A percentile compares a stretch with the other conserved stretches of the same genome.
These are phyloP conservation scores for Neolamprologus longior DNA, from an alignment of 2,113 vertebrate genomes.

Conservation along the genomic window DNA sequence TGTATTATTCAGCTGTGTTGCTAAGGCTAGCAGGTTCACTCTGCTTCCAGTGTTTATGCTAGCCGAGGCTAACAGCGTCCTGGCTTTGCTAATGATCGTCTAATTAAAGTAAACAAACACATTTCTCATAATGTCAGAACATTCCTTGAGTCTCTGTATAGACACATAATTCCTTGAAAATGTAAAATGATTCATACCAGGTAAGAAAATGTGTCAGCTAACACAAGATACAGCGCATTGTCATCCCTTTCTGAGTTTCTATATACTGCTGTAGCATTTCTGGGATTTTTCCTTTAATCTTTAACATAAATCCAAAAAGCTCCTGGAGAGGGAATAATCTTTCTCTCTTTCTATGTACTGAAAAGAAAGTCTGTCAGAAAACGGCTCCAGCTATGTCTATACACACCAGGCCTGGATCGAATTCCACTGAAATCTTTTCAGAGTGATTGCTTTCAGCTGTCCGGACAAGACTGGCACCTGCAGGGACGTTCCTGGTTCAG, in stretches of 20 bases:
- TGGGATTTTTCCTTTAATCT: background rate
- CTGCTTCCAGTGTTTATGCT: background rate
- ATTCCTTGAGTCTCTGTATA: background rate
- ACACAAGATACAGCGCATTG: background rate
- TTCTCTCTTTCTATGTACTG: background rate
- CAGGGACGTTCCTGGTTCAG: background rate
- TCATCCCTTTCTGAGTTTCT: background rate
- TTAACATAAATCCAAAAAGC: background rate
- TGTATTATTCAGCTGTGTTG: background rate
- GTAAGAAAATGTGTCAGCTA: background rate
- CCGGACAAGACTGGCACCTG: background rate
- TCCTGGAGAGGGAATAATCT: background rate
- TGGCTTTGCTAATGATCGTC: background rate
- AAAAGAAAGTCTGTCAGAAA: constrained; percentile 26
- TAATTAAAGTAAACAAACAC: background rate
- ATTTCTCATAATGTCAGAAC: background rate
- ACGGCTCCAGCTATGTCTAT: background rate
- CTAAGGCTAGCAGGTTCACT: background rate
- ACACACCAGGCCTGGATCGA: constrained; percentile 18
- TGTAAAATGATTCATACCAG: background rate
- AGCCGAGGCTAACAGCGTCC: background rate
- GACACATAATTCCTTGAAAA: background rate
- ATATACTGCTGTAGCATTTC: background rate
- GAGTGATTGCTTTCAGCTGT: constrained; percentile 1
- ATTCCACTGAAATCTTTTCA: background rate